Percentiles rank a stretch among this genome's conserved stretches.
Evolutionary conservation across 2,113 vertebrate genomes (phyloP).

Genomic region (Cyprinodon variegatus): DNA sequence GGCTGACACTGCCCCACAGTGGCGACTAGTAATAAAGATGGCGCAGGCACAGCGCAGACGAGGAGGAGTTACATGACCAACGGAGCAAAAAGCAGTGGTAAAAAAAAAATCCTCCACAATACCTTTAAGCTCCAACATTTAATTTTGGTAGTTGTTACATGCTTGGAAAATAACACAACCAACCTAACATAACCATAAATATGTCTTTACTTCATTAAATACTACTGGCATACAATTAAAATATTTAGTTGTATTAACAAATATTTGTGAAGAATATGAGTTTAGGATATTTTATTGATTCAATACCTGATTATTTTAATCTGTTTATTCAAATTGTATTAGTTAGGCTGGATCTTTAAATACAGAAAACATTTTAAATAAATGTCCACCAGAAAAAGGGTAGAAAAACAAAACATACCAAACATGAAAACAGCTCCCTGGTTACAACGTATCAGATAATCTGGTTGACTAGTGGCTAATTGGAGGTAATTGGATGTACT

Average conservation of each 20-base stretch:
- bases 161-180: neutral
- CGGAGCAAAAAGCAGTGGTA: too few species aligned
- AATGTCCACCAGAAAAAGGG: neutral
- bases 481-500: slow-evolving; percentile 9
- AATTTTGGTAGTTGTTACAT: neutral
- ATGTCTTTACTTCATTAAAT: neutral
- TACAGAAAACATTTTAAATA: neutral
- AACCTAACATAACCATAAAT: neutral
- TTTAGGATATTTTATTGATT: too few species aligned
- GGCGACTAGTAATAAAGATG: too few species aligned
- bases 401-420: slow-evolving; percentile 2
- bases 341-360: neutral
- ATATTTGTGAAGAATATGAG: too few species aligned
- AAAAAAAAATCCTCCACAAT: too few species aligned
- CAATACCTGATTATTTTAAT: too few species aligned
- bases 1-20: too few species aligned
- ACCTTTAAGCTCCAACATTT: neutral
- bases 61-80: too few species aligned
- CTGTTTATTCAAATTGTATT: neutral
- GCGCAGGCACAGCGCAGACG: too few species aligned
- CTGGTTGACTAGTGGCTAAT: slow-evolving; percentile 15
- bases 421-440: neutral
- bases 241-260: too few species aligned
- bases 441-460: neutral
- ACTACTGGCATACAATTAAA: too few species aligned